A percentile compares a stretch with the other conserved stretches of the same genome.
Evolutionary conservation across 2,797 vertebrate species (phyloP).

Genomic region (Limnodromus scolopaceus): DNA sequence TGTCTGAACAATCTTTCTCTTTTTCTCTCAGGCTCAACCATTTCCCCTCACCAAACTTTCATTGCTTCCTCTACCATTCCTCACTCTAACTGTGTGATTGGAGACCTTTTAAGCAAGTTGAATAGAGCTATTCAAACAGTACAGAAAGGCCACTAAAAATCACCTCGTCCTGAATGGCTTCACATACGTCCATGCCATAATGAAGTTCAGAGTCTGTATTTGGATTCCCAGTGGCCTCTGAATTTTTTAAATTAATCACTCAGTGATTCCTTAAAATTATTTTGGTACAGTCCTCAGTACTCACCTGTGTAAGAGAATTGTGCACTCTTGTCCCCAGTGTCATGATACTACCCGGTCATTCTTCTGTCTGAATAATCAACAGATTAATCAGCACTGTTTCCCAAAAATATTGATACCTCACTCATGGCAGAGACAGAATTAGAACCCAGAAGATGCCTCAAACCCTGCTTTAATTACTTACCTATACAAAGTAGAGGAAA

Average conservation of each 20-base stretch:
- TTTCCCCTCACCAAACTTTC: conserved; percentile 21
- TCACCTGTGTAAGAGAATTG: not conserved
- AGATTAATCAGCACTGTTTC: not conserved
- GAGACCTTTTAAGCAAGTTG: conserved; percentile 32
- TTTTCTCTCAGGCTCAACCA: not conserved
- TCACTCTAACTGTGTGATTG: conserved; percentile 19
- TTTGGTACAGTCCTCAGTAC: not conserved
- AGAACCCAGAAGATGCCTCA: not conserved
- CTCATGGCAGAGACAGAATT: not conserved
- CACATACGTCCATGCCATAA: not conserved
- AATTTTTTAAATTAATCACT: not conserved
- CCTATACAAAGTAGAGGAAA: not conserved
- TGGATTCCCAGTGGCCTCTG: not conserved
- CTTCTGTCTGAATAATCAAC: not conserved
- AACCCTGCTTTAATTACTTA: not conserved
- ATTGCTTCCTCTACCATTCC: conserved; percentile 44
- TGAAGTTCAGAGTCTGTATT: not conserved
- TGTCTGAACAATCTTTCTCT: conserved; percentile 47
- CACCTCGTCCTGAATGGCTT: conserved; percentile 11
- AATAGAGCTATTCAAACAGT: conserved; percentile 43
- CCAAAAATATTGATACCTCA: not conserved
- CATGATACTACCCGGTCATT: not conserved
- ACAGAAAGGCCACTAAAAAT: conserved; percentile 24
- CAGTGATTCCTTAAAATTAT: not conserved
- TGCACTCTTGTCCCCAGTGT: not conserved